Evolutionary conservation across 2,888 invertebrate species (phyloP), one percentile per base, ranked within the genome.

Genomic region (Isotomurus palustris): DNA sequence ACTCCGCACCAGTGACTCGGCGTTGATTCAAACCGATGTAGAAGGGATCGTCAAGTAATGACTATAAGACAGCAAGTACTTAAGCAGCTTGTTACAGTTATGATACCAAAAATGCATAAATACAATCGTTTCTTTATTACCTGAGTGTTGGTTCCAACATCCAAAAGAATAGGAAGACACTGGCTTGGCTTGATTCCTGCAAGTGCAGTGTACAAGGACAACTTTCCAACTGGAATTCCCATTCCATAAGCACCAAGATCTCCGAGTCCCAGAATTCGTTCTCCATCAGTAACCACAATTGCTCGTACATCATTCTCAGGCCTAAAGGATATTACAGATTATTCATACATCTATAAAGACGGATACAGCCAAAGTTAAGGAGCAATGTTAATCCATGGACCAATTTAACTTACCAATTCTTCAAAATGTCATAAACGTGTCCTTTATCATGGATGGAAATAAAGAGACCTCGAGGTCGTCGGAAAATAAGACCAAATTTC

Each of bases 181-280:
- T 95, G 90, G 69, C 88, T 85, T 0, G 99, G 99, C 74, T 92
- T 91, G 72, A 99, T 91, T 58, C 95, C 96, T 24, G 93, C 97
- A 58, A 99, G 80, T 0, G 96, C 97, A 3, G 97, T 96, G 79
- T 99, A 99, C 8, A 99, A 81, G 3, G 96, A 84, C 67, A 99
- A 79, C 78, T 99, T 99, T 64, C 99, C 99, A 40, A 96, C 87
- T 1, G 99, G 97, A 73, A 99, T 99, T 47, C 97, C 99, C 95
- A 99, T 99, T 28, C 99, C 99, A 74, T 91, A 88, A 3, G 91
- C 93, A 6, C 99, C 99, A 66, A 97, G 81, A 78, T 99, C 99
- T 2, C 99, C 99, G 53, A 99, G 80, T 3, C 99, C 99, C 55
- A 99, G 80, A 75, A 99, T 99, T 54, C 99, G 83, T 77, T 99